phyloP scores from a whole-genome alignment of 2,888 invertebrate genomes.

The Lasioglossum leucozonium region DNA sequence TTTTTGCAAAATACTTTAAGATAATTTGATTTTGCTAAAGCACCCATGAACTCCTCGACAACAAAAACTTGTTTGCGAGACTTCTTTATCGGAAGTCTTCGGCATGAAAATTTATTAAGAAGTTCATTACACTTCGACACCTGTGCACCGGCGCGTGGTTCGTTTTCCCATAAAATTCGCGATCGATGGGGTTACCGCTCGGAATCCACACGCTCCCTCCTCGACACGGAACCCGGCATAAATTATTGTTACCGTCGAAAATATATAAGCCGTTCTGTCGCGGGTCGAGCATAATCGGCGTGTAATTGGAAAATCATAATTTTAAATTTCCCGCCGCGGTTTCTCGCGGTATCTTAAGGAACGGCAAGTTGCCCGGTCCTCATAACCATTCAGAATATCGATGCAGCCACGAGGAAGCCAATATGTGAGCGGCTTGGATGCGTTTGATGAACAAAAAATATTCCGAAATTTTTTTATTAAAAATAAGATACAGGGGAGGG shows the following conservation, averaged over 20 bases:
- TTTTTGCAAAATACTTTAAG: not conserved
- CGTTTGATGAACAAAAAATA: not conserved
- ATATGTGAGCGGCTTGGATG: conserved; percentile 5
- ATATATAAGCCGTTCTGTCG: conserved; percentile 20
- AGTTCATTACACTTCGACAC: conserved; percentile 36
- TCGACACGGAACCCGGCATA: conserved; percentile 41
- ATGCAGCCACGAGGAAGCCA: not conserved
- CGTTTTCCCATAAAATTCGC: conserved; percentile 23
- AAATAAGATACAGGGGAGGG: no score
- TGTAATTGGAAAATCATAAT: conserved; percentile 68
- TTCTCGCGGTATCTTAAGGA: not conserved
- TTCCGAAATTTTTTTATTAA: no score
- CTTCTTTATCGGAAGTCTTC: conserved; percentile 9
- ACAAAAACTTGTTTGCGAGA: not conserved
- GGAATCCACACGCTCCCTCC: not conserved
- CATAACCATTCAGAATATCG: conserved; percentile 52
- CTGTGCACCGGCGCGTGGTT: not conserved
- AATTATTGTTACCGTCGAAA: conserved; percentile 43
- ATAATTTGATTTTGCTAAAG: no score
- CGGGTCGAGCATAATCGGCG: conserved; percentile 20
- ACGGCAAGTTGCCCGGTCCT: not conserved
- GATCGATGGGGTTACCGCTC: conserved; percentile 19
- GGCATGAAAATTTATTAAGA: conserved; percentile 47
- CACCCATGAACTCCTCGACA: not conserved
- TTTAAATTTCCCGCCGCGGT: conserved; percentile 58